Base-by-base conservation (phyloP, 2,797 vertebrate species). In the Phrynocephalus vlangalii region DNA sequence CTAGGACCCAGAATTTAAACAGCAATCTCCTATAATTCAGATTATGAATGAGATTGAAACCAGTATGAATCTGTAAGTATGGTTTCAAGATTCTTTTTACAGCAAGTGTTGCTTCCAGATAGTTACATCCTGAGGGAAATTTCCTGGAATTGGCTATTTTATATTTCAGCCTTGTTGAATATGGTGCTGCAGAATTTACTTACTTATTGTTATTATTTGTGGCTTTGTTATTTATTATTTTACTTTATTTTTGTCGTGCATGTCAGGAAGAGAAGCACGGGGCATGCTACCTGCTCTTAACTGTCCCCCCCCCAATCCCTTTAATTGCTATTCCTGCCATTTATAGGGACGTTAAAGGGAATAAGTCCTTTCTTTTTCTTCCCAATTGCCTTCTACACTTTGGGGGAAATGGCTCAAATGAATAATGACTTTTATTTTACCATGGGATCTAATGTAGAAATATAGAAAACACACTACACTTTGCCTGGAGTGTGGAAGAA, bases 221-320 rank as follows among this genome's bases (percentile, higher is more conserved):
- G 48, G 18, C 22, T 48, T 48, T 76, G 44, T 48, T 76, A 48
- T 44, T 26, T 76, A 44, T 44, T 75, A 44, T 22, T 76, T 76
- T 20, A 48, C 26, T 76, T 48, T 22, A 63, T 63, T 63, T 63
- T 18, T 63, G 18, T 24, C 3, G 38, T 44, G 38, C 3, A 66
- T 4, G 9, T 80, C 9, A 38, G 20, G 63, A 11, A 63, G 28
- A 2, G n/a, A 72, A 18, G 30, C 66, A 84, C 84, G 67, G 20
- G 6, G 48, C 0, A 3, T 67, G 79, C 91, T 2, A 82, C 91
- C 77, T 91, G 76, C 91, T 30, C 38, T 91, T 86, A 44, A 48
- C 89, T 8, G 0, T 91, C 2, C 33, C 33, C 66, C 44, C 44
- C 8, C 50, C 6, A 18, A 24, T 28, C 48, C 16, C n/a, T 6